A percentile compares a stretch with the other conserved stretches of the same genome.
Conservation (phyloP, 2,888 invertebrate species). For the Lydus trimaculatus region DNA sequence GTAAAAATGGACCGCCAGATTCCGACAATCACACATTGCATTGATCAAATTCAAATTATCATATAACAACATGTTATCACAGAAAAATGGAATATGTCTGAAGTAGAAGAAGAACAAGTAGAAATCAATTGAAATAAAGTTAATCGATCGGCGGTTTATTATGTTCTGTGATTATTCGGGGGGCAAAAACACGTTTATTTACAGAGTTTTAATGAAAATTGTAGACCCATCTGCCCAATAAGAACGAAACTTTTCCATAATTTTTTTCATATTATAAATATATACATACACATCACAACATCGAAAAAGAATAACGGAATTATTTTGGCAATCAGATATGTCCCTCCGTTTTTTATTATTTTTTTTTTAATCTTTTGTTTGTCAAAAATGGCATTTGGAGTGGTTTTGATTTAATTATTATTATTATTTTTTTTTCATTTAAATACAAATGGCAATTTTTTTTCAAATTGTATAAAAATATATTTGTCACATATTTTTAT, state of each 20-base stretch:
- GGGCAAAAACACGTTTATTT: not conserved
- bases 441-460: conserved; percentile 5
- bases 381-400: conserved; percentile 8
- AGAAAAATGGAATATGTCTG: not conserved
- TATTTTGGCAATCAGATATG: conserved; percentile 33
- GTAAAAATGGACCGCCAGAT: conserved; percentile 42
- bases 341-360: conserved; percentile 14
- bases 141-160: too few relatives aligned
- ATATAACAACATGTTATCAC: not conserved
- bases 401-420: conserved; percentile 3
- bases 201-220: not conserved
- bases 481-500: conserved; percentile 10
- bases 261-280: conserved; percentile 4
- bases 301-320: conserved; percentile 26
- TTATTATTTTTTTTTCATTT: not conserved
- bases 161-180: not conserved
- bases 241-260: not conserved
- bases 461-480: conserved; percentile 9
- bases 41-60: not conserved
- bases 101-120: not conserved
- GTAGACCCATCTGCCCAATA: not conserved
- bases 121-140: not conserved
- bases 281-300: conserved; percentile 26
- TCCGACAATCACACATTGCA: conserved; percentile 22
- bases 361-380: not conserved